Base-by-base conservation (phyloP, 2,888 invertebrate species). In the Thumatha senex region DNA sequence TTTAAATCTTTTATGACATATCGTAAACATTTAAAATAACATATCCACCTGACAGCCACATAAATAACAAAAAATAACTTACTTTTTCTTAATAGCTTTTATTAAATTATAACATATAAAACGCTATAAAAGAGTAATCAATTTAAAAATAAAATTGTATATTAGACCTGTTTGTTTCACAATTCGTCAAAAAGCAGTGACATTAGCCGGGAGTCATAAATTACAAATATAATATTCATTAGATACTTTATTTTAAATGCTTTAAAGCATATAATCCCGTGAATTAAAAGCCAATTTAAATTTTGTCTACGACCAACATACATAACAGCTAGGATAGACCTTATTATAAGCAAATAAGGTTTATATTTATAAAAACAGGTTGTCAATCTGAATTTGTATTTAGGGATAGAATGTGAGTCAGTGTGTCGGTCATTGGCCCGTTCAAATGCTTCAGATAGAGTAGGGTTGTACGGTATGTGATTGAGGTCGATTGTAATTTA, bases 361-460 rank as follows among this genome's bases (percentile, higher is more conserved):
- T 45, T 31, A 45, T 40, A 62, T 59, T 72, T 24, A 56, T 14
- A 33, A 61, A 48, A 35, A n/a, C 7, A 1, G 18, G 29, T n/a
- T n/a, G 39, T 33, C 11, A 24, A 4, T 9, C 10, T 51, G 49
- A 50, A 42, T 48, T 66, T 64, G 70, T 64, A 54, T 59, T 52
- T 63, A 61, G 70, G 68, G 72, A 66, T 69, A 67, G 63, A 78
- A 89, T 86, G 73, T 89, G 72, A 79, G 90, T 84, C 89, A 90
- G 81, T 90, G 80, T 88, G 89, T 61, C 87, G 89, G 82, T 63
- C 84, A 61, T 74, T 83, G 88, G 86, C 81, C 85, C 74, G 68
- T 67, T 76, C 63, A 85, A 87, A 84, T 84, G 80, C 75, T 81
- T 83, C 72, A 77, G 78, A 81, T 80, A 78, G 75, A 78, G 75